Evolutionary conservation across 1,140 invertebrate genomes (phyloP), one percentile per base, ranked within the genome.

Genomic region (Zaprionus inermis): DNA sequence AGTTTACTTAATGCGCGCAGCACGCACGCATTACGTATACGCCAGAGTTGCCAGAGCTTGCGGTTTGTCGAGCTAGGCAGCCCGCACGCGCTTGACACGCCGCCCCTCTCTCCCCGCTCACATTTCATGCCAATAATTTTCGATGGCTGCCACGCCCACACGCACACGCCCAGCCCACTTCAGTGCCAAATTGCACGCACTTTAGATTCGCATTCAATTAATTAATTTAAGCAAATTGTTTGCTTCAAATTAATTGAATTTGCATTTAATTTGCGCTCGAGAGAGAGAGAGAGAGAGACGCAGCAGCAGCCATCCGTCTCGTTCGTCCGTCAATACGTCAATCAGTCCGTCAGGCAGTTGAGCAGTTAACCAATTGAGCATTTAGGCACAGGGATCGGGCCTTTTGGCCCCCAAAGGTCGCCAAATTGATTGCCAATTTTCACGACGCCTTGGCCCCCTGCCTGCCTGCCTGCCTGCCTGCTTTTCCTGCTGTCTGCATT

Each of bases 171-270:
- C 67, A 22, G 9, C 0, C 59, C 76, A 78, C 79, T 80, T 79
- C 70, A 75, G 77, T 74, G 84, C 76, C 85, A 78, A 88, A 88
- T 84, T 88, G 84, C 77, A 88, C 85, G 81, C 85, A 89, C 78
- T 86, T 90, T 85, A 90, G 78, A 89, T 90, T 81, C 85, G 81
- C 73, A 89, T 89, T 89, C 88, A 91, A 91, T 91, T 91, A 91
- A 91, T 91, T 91, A 90, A 90, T 90, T 91, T 83, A 91, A 91
- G 88, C 88, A 91, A 91, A 91, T 86, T 88, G 81, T 91, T 89
- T 89, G 85, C 85, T 89, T 73, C 80, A 89, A 89, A 89, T 89
- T 89, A 89, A 89, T 89, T 89, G 88, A 91, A 91, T 91, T 88
- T 91, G 88, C 80, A 91, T 91, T 86, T 91, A 91, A 91, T 88